A percentile compares a stretch with the other conserved stretches of the same genome.
These are phyloP conservation scores for Melinopterus prodromus DNA, from an alignment of 2,888 invertebrate species.

Conservation along the genomic window DNA sequence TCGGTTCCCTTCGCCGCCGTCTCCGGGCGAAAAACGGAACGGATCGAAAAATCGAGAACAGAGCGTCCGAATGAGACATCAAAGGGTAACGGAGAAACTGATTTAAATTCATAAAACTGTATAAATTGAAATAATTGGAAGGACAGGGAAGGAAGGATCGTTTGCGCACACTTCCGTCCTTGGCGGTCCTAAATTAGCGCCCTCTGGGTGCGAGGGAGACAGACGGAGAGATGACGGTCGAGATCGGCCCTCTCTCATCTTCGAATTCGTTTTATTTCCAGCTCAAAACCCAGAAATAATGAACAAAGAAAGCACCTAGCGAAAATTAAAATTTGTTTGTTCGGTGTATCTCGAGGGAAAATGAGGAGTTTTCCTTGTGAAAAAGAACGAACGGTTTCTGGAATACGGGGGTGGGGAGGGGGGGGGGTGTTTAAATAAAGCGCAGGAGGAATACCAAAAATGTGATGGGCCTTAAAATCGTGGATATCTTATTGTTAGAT, in stretches of 20 bases:
- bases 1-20: neutral
- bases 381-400: no score
- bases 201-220: neutral
- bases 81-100: slow-evolving; percentile 24
- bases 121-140: slow-evolving; percentile 45
- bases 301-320: slow-evolving; percentile 38
- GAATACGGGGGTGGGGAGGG: no score
- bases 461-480: no score
- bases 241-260: slow-evolving; percentile 10
- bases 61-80: neutral
- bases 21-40: slow-evolving; percentile 5
- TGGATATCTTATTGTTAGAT: no score
- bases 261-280: slow-evolving; percentile 36
- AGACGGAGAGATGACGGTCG: neutral
- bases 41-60: slow-evolving; percentile 21
- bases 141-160: slow-evolving; percentile 5
- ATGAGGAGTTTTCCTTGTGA: neutral
- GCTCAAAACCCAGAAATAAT: slow-evolving; percentile 42
- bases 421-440: no score
- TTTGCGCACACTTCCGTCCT: neutral
- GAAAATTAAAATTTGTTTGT: slow-evolving; percentile 41
- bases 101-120: slow-evolving; percentile 44
- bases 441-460: no score
- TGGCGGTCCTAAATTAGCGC: neutral
- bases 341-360: neutral